Evolutionary conservation across 2,888 invertebrate species (phyloP).

Genomic region (Gasteruption jaculator): DNA sequence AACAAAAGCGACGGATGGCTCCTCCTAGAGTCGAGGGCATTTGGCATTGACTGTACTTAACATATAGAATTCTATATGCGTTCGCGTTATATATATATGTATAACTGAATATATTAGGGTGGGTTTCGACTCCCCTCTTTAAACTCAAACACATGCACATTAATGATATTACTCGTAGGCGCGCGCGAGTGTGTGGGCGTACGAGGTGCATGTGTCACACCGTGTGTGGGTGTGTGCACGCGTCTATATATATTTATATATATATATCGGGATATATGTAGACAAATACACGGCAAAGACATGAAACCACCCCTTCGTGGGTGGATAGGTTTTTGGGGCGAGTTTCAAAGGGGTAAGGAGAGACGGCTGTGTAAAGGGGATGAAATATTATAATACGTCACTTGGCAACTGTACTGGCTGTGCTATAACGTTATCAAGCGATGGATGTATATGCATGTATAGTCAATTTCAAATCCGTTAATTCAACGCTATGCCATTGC

Average conservation of each 20-base stretch:
- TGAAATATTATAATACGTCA: conserved; percentile 51
- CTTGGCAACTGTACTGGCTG: conserved; percentile 49
- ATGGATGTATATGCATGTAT: conserved; percentile 30
- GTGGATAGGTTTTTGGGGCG: too few species aligned
- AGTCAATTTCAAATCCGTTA: conserved; percentile 43
- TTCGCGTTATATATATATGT: too few species aligned
- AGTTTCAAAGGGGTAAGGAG: too few species aligned
- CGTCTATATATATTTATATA: conserved; percentile 21
- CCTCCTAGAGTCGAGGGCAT: conserved; percentile 26
- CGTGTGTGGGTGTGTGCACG: conserved; percentile 19
- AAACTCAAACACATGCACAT: conserved; percentile 47
- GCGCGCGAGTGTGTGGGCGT: conserved; percentile 21
- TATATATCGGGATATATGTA: too few species aligned
- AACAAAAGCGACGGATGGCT: too few species aligned
- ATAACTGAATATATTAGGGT: conserved; percentile 47
- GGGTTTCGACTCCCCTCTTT: conserved; percentile 40
- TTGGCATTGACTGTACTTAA: conserved; percentile 36
- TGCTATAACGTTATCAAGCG: conserved; percentile 46
- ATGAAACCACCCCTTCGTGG: too few species aligned
- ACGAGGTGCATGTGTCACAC: conserved; percentile 18
- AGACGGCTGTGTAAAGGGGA: conserved; percentile 28
- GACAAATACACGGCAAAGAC: conserved; percentile 16
- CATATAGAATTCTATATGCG: conserved; percentile 36
- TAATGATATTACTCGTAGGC: conserved; percentile 48
- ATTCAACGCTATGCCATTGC: conserved; percentile 30